These are phyloP conservation scores for Octomys mimax DNA, from an alignment of 2,797 vertebrate genomes.

Conservation along the genomic window DNA sequence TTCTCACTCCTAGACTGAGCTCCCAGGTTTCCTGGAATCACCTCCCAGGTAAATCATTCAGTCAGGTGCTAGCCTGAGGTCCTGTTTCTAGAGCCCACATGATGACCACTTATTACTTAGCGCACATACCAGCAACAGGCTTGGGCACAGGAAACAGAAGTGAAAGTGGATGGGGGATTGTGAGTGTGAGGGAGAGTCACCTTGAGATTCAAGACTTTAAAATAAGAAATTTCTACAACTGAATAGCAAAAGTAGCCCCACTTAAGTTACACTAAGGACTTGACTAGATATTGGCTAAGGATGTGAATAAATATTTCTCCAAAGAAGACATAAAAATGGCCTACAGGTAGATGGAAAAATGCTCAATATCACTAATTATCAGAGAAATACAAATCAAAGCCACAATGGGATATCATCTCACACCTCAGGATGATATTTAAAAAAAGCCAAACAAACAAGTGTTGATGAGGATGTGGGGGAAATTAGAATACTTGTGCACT, in stretches of 20 bases:
- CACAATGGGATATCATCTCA: background rate
- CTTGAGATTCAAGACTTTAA: background rate
- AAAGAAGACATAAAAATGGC: background rate
- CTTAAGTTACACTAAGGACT: background rate
- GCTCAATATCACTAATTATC: background rate
- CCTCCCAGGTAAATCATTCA: background rate
- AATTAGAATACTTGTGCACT: background rate
- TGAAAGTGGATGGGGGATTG: background rate
- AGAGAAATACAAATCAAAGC: constrained; percentile 24
- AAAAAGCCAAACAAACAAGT: no score
- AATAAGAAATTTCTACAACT: background rate
- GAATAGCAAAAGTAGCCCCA: background rate
- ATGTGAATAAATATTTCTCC: background rate
- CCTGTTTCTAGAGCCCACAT: constrained; percentile 6
- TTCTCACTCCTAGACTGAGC: background rate
- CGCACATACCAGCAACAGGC: background rate
- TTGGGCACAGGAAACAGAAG: background rate
- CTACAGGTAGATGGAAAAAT: background rate
- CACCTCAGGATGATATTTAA: background rate
- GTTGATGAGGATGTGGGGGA: background rate
- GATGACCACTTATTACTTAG: background rate
- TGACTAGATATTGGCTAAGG: background rate
- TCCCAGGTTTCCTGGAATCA: background rate
- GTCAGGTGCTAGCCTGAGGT: constrained; percentile 9
- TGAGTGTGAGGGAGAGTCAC: background rate